phyloP scores from a whole-genome alignment of 2,888 invertebrate species.

The Clunio marinus region DNA sequence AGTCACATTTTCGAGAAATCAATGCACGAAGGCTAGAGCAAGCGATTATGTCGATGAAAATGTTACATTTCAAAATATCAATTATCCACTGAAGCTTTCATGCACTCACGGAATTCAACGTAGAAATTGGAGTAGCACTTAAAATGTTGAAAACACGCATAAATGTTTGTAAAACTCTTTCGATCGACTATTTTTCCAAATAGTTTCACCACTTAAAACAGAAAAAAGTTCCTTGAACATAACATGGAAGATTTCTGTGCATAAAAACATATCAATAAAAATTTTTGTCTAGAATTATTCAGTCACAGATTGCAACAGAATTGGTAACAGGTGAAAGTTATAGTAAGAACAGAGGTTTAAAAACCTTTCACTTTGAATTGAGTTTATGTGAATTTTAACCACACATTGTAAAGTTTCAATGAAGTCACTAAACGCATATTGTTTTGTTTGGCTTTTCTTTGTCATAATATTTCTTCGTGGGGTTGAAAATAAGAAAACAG shows the following conservation, averaged over 20 bases:
- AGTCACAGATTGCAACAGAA: background rate
- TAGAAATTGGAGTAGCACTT: too few relatives aligned
- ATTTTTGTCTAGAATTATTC: too few relatives aligned
- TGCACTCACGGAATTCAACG: too few relatives aligned
- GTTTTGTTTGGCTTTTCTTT: conserved; percentile 13
- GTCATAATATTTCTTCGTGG: background rate
- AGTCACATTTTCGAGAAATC: background rate
- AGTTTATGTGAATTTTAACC: background rate
- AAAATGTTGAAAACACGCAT: too few relatives aligned
- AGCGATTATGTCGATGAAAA: conserved; percentile 6
- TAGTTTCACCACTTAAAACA: too few relatives aligned
- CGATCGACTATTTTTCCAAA: too few relatives aligned
- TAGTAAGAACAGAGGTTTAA: background rate
- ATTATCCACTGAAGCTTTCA: background rate
- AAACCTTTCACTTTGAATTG: background rate
- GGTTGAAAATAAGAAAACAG: too few relatives aligned
- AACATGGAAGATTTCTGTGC: too few relatives aligned
- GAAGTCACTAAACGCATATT: background rate
- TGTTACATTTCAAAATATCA: background rate
- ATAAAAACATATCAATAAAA: conserved; percentile 38
- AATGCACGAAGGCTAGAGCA: background rate
- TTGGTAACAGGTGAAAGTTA: conserved; percentile 35
- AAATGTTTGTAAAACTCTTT: too few relatives aligned
- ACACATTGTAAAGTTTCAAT: background rate
- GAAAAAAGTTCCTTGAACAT: too few relatives aligned